Evolutionary conservation across 2,888 invertebrate genomes (phyloP).

Genomic region (Luperina testacea): DNA sequence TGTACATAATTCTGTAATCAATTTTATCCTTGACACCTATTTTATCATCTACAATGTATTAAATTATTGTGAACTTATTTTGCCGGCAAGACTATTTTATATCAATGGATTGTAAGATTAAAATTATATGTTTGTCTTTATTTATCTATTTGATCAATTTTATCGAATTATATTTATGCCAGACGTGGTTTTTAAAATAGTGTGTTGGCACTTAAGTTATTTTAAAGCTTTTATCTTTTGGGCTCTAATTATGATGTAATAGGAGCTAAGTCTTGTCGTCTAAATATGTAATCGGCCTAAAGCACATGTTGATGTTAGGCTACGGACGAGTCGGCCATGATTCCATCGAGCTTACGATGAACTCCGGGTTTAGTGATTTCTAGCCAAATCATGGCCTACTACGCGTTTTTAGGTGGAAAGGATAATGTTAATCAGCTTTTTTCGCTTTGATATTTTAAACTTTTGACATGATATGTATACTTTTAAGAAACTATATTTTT

Average conservation of each 20-base stretch:
- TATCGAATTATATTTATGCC: conserved; percentile 41
- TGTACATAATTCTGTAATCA: conserved; percentile 73
- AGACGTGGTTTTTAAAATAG: conserved; percentile 46
- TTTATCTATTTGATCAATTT: conserved; percentile 31
- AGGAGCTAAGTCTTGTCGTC: conserved; percentile 62
- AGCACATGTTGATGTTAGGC: conserved; percentile 52
- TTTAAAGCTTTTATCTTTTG: conserved; percentile 21
- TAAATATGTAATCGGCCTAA: conserved; percentile 64
- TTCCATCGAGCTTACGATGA: conserved; percentile 34
- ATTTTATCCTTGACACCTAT: conserved; percentile 75
- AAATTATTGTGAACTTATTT: conserved; percentile 55
- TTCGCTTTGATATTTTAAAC: conserved; percentile 71
- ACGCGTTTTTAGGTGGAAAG: conserved; percentile 71
- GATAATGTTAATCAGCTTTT: conserved; percentile 72
- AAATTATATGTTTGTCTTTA: conserved; percentile 21
- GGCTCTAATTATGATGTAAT: conserved; percentile 20
- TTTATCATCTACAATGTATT: conserved; percentile 32
- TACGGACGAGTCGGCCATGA: conserved; percentile 54
- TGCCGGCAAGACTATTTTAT: conserved; percentile 62
- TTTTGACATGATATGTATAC: conserved; percentile 71
- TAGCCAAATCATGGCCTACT: conserved; percentile 57
- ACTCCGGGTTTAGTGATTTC: conserved; percentile 23
- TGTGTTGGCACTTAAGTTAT: conserved; percentile 17
- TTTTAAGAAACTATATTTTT: conserved; percentile 76
- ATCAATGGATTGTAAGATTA: conserved; percentile 19